These are phyloP conservation scores for Aphaenogaster rudis DNA, from an alignment of 1,140 invertebrate species.

Conservation along the genomic window DNA sequence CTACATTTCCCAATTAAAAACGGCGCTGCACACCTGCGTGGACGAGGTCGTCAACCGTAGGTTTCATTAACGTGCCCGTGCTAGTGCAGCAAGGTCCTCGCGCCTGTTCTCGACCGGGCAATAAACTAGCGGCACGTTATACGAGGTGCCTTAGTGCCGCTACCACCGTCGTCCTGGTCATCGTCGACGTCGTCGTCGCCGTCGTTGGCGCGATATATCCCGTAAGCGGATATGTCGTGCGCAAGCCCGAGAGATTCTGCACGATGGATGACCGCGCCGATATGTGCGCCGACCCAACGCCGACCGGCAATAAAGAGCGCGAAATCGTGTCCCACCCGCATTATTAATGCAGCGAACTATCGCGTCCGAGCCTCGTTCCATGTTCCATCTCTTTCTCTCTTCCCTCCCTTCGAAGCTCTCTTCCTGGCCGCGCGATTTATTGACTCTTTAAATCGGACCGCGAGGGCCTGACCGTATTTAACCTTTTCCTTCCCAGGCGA, in stretches of 20 bases:
- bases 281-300: constrained; percentile 68
- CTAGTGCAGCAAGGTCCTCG: constrained; percentile 52
- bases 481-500: constrained; percentile 9
- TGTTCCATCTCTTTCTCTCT: constrained; percentile 35
- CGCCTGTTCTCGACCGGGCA: constrained; percentile 58
- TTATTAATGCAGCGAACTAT: constrained; percentile 77
- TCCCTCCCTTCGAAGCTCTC: background rate
- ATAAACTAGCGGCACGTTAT: constrained; percentile 75
- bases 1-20: constrained; percentile 52
- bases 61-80: constrained; percentile 71
- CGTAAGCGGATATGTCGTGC: constrained; percentile 76
- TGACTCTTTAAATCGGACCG: constrained; percentile 65
- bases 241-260: constrained; percentile 75
- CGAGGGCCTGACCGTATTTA: constrained; percentile 7
- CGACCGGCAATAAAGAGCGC: constrained; percentile 75
- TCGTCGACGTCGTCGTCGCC: constrained; percentile 20
- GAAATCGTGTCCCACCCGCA: constrained; percentile 74
- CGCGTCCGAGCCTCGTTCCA: constrained; percentile 68
- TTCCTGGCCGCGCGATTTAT: constrained; percentile 57
- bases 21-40: background rate
- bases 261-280: constrained; percentile 77
- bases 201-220: constrained; percentile 71
- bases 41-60: constrained; percentile 38
- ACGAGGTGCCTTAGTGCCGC: constrained; percentile 72
- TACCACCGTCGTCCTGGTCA: constrained; percentile 6